These are phyloP conservation scores for Drosophila punjabiensis DNA, from an alignment of 1,140 invertebrate species.

Conservation along the genomic window DNA sequence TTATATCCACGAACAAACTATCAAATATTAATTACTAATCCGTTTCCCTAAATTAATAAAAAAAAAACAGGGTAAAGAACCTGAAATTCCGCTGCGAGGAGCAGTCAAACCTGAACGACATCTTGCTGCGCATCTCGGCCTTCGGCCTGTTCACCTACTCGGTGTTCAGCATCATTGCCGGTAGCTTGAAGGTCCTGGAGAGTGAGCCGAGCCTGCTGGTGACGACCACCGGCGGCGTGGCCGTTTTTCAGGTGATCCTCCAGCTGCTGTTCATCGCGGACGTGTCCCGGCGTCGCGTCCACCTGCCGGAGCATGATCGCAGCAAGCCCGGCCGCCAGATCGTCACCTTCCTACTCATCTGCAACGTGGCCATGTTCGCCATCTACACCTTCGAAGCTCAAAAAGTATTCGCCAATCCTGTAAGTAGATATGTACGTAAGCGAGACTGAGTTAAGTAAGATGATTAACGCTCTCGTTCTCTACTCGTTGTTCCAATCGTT, in stretches of 20 bases:
- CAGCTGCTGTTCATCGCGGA: constrained; percentile 98
- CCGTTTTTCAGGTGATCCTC: constrained; percentile 93
- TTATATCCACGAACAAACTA: neutral
- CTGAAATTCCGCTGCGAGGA: constrained; percentile 95
- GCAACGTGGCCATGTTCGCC: constrained; percentile 97
- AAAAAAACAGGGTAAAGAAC: constrained; percentile 90
- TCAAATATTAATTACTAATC: neutral
- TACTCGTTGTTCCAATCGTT: constrained; percentile 49
- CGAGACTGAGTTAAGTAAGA: constrained; percentile 84
- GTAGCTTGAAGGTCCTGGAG: constrained; percentile 92
- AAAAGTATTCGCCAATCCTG: constrained; percentile 95
- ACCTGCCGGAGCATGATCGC: constrained; percentile 95
- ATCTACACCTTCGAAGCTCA: constrained; percentile 98
- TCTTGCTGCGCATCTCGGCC: constrained; percentile 94
- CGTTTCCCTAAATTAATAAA: neutral
- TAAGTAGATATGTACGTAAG: constrained; percentile 87
- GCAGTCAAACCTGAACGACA: constrained; percentile 95
- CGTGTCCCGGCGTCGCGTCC: constrained; percentile 95
- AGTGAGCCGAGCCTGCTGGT: constrained; percentile 95
- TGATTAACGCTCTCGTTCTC: constrained; percentile 82
- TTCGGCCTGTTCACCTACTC: constrained; percentile 97
- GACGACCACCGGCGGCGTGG: constrained; percentile 94
- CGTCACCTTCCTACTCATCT: constrained; percentile 97
- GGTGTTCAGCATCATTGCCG: constrained; percentile 96
- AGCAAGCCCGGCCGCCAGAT: constrained; percentile 97